Percentiles rank a stretch among this genome's conserved stretches.
Evolutionary conservation across 2,113 vertebrate genomes (phyloP).

Genomic region (Seriola dumerili): DNA sequence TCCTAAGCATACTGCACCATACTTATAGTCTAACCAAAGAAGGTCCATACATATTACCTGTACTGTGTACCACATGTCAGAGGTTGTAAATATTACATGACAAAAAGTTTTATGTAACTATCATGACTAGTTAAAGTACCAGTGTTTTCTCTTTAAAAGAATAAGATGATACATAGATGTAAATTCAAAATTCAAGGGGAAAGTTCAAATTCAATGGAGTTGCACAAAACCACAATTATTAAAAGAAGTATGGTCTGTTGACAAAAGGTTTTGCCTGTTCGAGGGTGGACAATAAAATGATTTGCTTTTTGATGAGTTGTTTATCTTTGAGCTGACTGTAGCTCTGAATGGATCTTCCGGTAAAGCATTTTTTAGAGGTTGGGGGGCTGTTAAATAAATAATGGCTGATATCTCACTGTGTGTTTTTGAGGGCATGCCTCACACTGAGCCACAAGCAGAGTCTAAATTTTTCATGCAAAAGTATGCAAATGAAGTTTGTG

Average conservation of each 20-base stretch:
- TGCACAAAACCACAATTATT: neutral
- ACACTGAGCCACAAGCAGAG: constrained; percentile 7
- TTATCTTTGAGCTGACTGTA: constrained; percentile 16
- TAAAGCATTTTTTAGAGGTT: constrained; percentile 1
- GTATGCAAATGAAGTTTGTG: neutral
- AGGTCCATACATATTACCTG: too few relatives aligned
- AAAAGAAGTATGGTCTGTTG: neutral
- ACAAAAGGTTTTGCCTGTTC: constrained; percentile 5
- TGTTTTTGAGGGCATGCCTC: constrained; percentile 15
- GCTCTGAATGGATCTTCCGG: neutral
- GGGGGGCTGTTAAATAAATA: constrained; percentile 31
- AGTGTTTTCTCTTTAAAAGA: neutral
- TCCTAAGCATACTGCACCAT: neutral
- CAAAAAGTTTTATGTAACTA: neutral
- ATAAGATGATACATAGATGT: neutral
- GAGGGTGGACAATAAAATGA: constrained; percentile 32
- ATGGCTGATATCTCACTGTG: constrained; percentile 39
- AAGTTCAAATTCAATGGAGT: neutral
- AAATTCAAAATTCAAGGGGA: too few relatives aligned
- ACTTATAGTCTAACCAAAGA: neutral
- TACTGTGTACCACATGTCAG: neutral
- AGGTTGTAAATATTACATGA: neutral
- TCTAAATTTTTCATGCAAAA: constrained; percentile 47
- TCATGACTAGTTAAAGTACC: neutral
- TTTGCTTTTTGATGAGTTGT: constrained; percentile 1